These are phyloP conservation scores for Drosophila macrospina DNA, from an alignment of 2,888 invertebrate species.

Conservation along the genomic window DNA sequence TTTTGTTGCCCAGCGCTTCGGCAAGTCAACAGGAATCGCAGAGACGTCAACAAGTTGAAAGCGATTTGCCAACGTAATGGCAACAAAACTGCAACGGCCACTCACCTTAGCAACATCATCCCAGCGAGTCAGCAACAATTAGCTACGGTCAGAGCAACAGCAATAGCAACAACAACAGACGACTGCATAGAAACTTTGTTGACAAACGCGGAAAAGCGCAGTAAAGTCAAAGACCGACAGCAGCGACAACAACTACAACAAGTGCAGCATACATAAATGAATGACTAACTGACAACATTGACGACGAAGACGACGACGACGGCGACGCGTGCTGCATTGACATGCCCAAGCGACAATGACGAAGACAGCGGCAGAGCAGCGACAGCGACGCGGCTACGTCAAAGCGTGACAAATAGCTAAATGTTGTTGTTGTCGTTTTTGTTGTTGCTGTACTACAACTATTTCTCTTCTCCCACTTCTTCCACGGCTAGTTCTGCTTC, in stretches of 20 bases:
- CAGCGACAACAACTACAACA: constrained; percentile 34
- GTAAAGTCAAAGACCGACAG: constrained; percentile 69
- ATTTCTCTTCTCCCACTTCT: constrained; percentile 10
- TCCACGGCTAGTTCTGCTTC: background rate
- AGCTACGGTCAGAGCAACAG: constrained; percentile 38
- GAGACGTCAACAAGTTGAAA: constrained; percentile 48
- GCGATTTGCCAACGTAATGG: constrained; percentile 58
- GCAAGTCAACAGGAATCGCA: constrained; percentile 18
- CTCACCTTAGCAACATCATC: constrained; percentile 67
- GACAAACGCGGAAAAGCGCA: constrained; percentile 68
- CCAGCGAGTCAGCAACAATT: constrained; percentile 48
- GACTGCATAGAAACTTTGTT: constrained; percentile 51
- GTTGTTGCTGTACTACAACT: constrained; percentile 16
- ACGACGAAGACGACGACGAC: constrained; percentile 40
- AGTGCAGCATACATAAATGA: constrained; percentile 29
- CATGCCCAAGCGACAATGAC: constrained; percentile 16
- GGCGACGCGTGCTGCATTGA: constrained; percentile 23
- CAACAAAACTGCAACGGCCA: constrained; percentile 63
- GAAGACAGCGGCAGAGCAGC: constrained; percentile 16
- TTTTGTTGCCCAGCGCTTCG: constrained; percentile 19
- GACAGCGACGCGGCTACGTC: constrained; percentile 44
- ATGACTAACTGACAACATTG: constrained; percentile 59
- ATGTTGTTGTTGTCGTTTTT: constrained; percentile 23
- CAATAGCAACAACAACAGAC: constrained; percentile 21
- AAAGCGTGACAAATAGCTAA: constrained; percentile 75